Conservation (phyloP, 2,797 vertebrate genomes). For the Semaprochilodus insignis region DNA sequence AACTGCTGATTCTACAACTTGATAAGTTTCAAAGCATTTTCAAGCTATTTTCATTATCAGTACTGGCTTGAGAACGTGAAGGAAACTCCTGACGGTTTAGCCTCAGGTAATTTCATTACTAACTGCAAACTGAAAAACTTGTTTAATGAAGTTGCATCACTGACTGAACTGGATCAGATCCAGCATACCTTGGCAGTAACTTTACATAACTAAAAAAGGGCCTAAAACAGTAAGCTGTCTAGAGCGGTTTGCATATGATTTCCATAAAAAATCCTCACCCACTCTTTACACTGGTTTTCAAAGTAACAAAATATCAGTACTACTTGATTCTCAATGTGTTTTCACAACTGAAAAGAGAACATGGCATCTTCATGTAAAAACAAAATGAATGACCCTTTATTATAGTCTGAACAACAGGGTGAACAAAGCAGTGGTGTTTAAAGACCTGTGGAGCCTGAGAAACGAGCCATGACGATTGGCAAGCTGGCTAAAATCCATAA, state of each 20-base stretch:
- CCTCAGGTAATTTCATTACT: conserved; percentile 5
- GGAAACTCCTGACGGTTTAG: background rate
- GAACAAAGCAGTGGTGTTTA: too few relatives aligned
- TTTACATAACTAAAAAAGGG: background rate
- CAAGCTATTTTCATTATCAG: background rate
- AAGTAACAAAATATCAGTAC: too few relatives aligned
- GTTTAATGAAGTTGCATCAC: conserved; percentile 7
- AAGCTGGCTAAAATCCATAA: too few relatives aligned
- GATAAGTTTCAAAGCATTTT: background rate
- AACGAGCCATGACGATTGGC: too few relatives aligned
- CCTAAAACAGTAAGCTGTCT: too few relatives aligned
- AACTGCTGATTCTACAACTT: background rate
- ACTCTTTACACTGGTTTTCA: background rate
- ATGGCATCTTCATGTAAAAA: too few relatives aligned
- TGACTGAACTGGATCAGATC: background rate
- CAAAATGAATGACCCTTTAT: too few relatives aligned
- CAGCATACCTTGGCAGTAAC: background rate
- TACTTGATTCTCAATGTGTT: too few relatives aligned
- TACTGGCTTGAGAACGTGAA: background rate
- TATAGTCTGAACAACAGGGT: too few relatives aligned
- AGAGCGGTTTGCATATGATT: background rate
- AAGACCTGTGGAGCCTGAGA: too few relatives aligned
- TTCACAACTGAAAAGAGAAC: too few relatives aligned
- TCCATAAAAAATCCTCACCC: background rate
- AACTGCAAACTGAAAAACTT: background rate